Conservation (phyloP, 2,888 invertebrate genomes). For the Lasioglossum oenotherae region DNA sequence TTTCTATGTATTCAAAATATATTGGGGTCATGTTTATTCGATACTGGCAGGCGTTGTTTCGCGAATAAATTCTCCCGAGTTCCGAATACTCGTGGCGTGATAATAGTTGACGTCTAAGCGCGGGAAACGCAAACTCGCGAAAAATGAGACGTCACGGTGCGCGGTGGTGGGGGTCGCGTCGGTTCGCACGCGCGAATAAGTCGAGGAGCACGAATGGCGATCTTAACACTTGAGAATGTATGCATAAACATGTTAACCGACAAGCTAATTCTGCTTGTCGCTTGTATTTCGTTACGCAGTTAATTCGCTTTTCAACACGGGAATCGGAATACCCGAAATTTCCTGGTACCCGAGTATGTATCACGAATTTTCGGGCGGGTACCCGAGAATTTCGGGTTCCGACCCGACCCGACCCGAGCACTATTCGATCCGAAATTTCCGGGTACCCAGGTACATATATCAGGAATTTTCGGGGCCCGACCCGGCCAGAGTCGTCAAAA, state of each 20-base stretch:
- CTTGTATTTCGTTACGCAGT: neutral
- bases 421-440: no score
- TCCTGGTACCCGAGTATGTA: no score
- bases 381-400: no score
- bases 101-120: slow-evolving; percentile 30
- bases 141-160: slow-evolving; percentile 63
- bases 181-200: slow-evolving; percentile 47
- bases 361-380: no score
- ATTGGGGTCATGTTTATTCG: neutral
- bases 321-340: no score
- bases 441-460: no score
- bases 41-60: neutral
- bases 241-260: neutral
- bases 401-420: no score
- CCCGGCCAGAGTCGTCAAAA: no score
- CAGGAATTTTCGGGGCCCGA: no score
- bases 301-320: no score
- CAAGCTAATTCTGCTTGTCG: neutral
- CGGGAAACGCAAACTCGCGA: slow-evolving; percentile 65
- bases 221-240: neutral
- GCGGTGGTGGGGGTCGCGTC: slow-evolving; percentile 41
- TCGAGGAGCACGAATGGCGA: slow-evolving; percentile 12
- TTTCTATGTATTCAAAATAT: neutral
- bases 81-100: neutral
- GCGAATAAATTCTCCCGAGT: slow-evolving; percentile 2